Evolutionary conservation across 2,888 invertebrate species (phyloP), one percentile per base, ranked within the genome.

Genomic region (Caradrina clavipalpis): DNA sequence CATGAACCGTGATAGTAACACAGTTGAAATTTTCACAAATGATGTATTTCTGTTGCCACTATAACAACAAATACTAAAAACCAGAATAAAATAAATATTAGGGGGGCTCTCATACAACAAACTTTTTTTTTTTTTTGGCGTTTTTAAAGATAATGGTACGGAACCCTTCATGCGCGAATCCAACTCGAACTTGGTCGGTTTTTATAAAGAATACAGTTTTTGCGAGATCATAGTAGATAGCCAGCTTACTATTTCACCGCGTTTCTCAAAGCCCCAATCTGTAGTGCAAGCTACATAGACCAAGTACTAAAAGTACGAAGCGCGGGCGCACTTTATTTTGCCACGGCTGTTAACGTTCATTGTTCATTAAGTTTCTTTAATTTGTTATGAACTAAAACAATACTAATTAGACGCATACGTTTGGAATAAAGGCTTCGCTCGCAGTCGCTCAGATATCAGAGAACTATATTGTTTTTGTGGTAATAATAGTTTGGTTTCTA

Each of bases 291-390:
- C 47, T 69, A 68, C 76, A 68, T 70, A 72, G 74, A 60, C 55
- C 55, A 70, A 57, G 62, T 54, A 66, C 62, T n/a, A 55, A 31
- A 70, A 47, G 56, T 56, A 22, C 66, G 69, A 58, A 73, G 71
- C 49, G 50, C 61, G n/a, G 59, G 51, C 73, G 56, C 72, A 68
- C 59, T 71, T 81, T 84, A 83, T 86, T 86, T 85, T 85, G 85
- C 82, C 79, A 88, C 82, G 85, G 81, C 84, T 88, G 87, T 90
- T 89, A 87, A 85, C 84, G 84, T 70, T 84, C 82, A 85, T 76
- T 83, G 83, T 78, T 83, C 80, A 78, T 78, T 82, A 84, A 77
- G 69, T 78, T 80, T 84, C 84, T 87, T 86, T 85, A 86, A 88
- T 89, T 86, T 88, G 84, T 86, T 81, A 78, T 74, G 73, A 83